Conservation (phyloP, 1,140 invertebrate species). For the Cydia pomonella region DNA sequence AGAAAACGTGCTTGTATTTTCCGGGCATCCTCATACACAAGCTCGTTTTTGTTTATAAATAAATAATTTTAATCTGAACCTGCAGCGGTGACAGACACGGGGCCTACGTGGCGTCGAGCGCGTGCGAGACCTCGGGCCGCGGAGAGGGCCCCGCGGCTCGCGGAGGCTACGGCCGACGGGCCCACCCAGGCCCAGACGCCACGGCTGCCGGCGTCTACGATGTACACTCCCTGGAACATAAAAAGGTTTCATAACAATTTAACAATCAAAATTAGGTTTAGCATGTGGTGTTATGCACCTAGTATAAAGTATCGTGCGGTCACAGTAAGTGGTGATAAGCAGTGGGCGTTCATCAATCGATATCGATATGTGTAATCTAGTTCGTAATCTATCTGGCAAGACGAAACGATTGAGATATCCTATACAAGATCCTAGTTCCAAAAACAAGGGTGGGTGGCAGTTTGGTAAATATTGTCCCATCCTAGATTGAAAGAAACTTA, state of each 20-base stretch:
- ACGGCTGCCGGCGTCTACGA: slow-evolving; percentile 91
- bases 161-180: slow-evolving; percentile 90
- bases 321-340: too few species aligned
- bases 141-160: slow-evolving; percentile 88
- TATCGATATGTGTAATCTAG: too few species aligned
- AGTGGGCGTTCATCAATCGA: too few species aligned
- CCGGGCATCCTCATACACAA: not conserved
- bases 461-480: too few species aligned
- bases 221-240: slow-evolving; percentile 86
- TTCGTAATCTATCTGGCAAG: not conserved
- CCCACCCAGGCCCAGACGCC: slow-evolving; percentile 98
- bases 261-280: too few species aligned
- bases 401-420: too few species aligned
- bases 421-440: too few species aligned
- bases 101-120: slow-evolving; percentile 91
- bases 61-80: slow-evolving; percentile 46
- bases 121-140: slow-evolving; percentile 92
- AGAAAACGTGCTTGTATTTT: not conserved
- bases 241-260: not conserved
- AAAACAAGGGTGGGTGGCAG: too few species aligned
- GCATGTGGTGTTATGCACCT: too few species aligned
- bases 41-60: not conserved
- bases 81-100: slow-evolving; percentile 90
- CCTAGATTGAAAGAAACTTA: slow-evolving; percentile 71
- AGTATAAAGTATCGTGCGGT: too few species aligned